Conservation (phyloP, 2,888 invertebrate genomes). For the Toxonevra muliebris region DNA sequence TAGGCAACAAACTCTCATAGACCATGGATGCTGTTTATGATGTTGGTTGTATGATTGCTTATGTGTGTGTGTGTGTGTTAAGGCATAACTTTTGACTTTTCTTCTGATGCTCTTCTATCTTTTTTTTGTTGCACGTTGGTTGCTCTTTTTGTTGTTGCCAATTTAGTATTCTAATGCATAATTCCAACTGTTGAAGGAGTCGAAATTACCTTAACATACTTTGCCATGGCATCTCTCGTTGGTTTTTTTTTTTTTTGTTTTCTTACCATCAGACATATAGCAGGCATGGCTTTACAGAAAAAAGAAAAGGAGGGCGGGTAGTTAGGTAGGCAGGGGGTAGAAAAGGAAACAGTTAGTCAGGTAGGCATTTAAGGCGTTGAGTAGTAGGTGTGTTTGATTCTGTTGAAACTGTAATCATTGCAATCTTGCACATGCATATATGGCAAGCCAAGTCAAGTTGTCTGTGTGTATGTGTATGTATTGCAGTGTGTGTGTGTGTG, state of each 20-base stretch:
- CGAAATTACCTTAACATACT: constrained; percentile 4
- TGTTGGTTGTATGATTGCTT: neutral
- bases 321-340: neutral
- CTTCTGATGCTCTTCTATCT: neutral
- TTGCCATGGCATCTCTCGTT: neutral
- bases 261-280: too few species aligned
- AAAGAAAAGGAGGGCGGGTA: too few species aligned
- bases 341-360: neutral
- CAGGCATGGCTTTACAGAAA: too few species aligned
- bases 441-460: neutral
- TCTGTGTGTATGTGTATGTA: neutral
- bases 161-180: constrained; percentile 12
- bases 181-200: constrained; percentile 13
- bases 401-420: constrained; percentile 2
- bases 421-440: neutral
- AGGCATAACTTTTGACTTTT: constrained; percentile 1
- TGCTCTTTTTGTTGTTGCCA: neutral
- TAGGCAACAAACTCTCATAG: neutral
- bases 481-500: neutral
- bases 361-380: neutral
- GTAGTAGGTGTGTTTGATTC: constrained; percentile 3
- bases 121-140: neutral
- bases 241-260: too few species aligned
- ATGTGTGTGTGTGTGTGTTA: neutral
- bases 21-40: neutral